phyloP scores from a whole-genome alignment of 2,888 invertebrate genomes.

The Heliothis peltigera region DNA sequence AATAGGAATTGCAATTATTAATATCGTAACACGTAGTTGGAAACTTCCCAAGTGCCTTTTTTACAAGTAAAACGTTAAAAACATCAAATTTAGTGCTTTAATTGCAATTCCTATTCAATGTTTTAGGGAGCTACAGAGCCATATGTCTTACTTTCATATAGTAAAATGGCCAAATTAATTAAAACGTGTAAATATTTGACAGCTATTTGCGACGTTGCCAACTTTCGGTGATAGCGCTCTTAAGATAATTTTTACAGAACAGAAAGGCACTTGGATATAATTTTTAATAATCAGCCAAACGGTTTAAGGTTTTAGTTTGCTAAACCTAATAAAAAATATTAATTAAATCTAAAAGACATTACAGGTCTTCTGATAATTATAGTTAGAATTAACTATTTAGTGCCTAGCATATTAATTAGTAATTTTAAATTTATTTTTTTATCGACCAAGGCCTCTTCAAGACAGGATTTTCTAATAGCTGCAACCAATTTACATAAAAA shows the following conservation, averaged over 20 bases:
- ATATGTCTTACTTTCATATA: no score
- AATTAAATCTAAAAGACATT: slow-evolving; percentile 19
- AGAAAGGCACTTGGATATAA: not conserved
- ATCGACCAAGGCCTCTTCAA: not conserved
- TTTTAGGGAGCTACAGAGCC: no score
- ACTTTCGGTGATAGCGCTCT: no score
- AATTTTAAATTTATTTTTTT: slow-evolving; percentile 11
- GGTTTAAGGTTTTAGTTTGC: not conserved
- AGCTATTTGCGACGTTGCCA: no score
- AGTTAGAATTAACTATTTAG: slow-evolving; percentile 17
- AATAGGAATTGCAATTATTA: no score
- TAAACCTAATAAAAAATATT: slow-evolving; percentile 17
- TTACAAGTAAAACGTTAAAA: no score
- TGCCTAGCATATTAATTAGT: slow-evolving; percentile 4
- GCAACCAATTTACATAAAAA: not conserved
- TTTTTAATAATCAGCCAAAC: slow-evolving; percentile 3
- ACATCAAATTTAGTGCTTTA: no score
- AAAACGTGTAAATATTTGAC: no score
- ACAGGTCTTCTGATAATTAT: slow-evolving; percentile 17
- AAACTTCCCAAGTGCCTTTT: no score
- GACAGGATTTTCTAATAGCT: slow-evolving; percentile 7
- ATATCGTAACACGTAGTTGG: no score
- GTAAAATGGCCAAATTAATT: no score
- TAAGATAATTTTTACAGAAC: not conserved
- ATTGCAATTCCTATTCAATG: no score